These are phyloP conservation scores for human (Homo sapiens) DNA, from an alignment of 2,113 vertebrate genomes.

Conservation along the genomic window GRCh38 chr12:12258501-12259000, in stretches of 20 bases:
- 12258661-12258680: neutral
- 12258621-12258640: neutral
- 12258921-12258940: neutral
- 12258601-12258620: neutral
- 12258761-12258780: neutral
- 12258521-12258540: constrained; percentile 23
- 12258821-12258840: neutral
- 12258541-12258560: neutral
- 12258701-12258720: constrained; percentile 25
- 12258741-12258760: neutral
- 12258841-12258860: neutral
- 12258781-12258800: neutral
- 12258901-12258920: neutral
- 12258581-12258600: neutral
- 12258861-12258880: neutral
- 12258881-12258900: neutral
- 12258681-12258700: neutral
- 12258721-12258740: neutral
- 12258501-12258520: neutral
- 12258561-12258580: neutral
- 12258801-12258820: neutral
- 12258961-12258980: neutral
- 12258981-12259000: too few species aligned
- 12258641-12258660: constrained; percentile 18
- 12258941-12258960: neutral